Evolutionary conservation across 2,888 invertebrate species (phyloP).

Genomic region (Mythimna impura): DNA sequence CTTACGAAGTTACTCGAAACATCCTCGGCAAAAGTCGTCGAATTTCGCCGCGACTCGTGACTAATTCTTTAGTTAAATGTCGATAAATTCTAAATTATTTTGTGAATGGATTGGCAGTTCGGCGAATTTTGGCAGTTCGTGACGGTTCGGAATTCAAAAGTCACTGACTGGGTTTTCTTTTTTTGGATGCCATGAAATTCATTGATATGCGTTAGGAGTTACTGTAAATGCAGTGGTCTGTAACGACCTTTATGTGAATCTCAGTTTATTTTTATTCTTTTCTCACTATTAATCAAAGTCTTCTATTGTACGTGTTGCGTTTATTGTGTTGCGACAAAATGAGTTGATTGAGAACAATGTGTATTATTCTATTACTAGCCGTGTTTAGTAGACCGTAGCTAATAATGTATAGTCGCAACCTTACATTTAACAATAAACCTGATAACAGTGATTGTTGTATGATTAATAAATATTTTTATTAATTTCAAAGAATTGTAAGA

Average conservation of each 20-base stretch:
- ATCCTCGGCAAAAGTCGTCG: constrained; percentile 11
- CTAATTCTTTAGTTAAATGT: constrained; percentile 53
- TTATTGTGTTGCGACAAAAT: constrained; percentile 14
- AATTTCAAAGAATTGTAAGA: no score
- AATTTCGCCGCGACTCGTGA: constrained; percentile 40
- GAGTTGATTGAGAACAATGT: constrained; percentile 25
- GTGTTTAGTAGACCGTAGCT: constrained; percentile 44
- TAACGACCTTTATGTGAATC: constrained; percentile 16
- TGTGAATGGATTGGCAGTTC: constrained; percentile 44
- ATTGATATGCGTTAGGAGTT: constrained; percentile 16
- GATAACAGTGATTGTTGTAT: constrained; percentile 19
- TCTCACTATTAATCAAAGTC: not conserved
- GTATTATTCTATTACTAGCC: constrained; percentile 27
- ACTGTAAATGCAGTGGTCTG: constrained; percentile 11
- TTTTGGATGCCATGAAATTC: constrained; percentile 37
- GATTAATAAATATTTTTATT: not conserved
- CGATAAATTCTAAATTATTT: constrained; percentile 31
- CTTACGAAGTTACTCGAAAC: constrained; percentile 30
- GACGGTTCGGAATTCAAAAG: constrained; percentile 46
- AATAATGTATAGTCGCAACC: constrained; percentile 39
- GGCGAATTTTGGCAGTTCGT: constrained; percentile 43
- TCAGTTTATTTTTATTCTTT: constrained; percentile 1
- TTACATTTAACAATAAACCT: constrained; percentile 29
- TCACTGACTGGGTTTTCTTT: constrained; percentile 8
- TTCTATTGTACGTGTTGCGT: not conserved